Evolutionary conservation across 1,140 invertebrate genomes (phyloP), one percentile per base, ranked within the genome.

Genomic region (Ostrea edulis): DNA sequence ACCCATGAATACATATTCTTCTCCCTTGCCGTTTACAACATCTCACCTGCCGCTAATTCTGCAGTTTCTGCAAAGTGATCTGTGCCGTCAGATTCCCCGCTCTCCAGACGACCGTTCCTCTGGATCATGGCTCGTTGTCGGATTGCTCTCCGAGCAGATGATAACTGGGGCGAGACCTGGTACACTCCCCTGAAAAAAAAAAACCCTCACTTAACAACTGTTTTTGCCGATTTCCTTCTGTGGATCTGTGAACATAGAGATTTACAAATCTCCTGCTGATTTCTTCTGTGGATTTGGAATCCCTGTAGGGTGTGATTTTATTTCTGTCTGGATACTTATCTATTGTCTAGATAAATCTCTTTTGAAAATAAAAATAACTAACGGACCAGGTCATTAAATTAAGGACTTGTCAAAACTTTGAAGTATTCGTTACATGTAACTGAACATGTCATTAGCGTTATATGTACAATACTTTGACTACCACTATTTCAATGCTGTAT

Each of bases 61-160:
- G 90, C 87, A 62, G 91, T 92, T 86, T 93, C 92, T 68, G 93
- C 92, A 17, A 91, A 87, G 17, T 90, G 87, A 22, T 88, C 90
- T 1, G 81, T 55, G 52, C 55, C 88, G 82, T 91, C 90, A 8
- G 86, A 91, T 51, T 86, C 89, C 52, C 62, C 82, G 85, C 89
- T 89, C 8, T 62, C 71, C 0, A 86, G 83, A 54, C 84, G 85
- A 52, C 90, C 88, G 54, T 89, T 86, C 77, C 90, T 89, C 35
- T 89, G 81, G 20, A 90, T 88, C 91, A 92, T 90, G 51, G 89
- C 92, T 25, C 92, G 86, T 54, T 91, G 91, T 20, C 92, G 65
- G n/a, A 88, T 77, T 12, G 92, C 92, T 44, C 87, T 88, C 22
- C 89, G 85, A 12, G 91, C 88, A 52, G 91, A 88, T 0, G 92